Base-by-base conservation (phyloP, 1,140 invertebrate species). In the Melipona quadrifasciata region DNA sequence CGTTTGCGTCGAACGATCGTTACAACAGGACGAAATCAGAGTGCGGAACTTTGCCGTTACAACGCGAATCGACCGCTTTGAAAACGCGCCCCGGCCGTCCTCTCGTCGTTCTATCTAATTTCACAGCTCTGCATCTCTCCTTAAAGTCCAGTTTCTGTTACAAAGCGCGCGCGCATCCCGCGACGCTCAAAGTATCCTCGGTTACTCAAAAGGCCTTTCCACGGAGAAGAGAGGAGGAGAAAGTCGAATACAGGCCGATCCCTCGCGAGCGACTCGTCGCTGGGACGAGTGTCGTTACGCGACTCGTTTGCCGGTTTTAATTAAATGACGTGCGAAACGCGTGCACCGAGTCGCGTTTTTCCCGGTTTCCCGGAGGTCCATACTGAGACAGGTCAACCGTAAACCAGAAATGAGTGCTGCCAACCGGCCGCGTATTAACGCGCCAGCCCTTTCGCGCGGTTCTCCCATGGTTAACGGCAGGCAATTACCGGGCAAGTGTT, bases 291-390 rank as follows among this genome's bases (percentile, higher is more conserved):
- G 86, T 87, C 83, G 83, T 90, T 90, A 87, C 77, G 89, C 70
- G 80, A 83, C 88, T 90, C 89, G 80, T 90, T 90, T 87, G 87
- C 83, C 83, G 77, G 76, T 71, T 90, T 90, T 87, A 90, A 90
- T 90, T 86, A 90, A 87, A 87, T 84, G 73, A 81, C 86, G 86
- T 84, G 80, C 80, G 81, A 87, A 90, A 80, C 68, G 67, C 70
- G 81, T 51, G 61, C 27, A 70, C 61, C 27, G 58, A 39, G 65
- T 34, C 71, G 74, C 75, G n/a, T n/a, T 80, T 83, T 83, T 86
- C 86, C 31, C 24, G 21, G 24, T 57, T 81, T 81, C 65, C 67
- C 72, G 51, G 76, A 80, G 55, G 27, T 39, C 39, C 51, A 24
- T 51, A 27, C 55, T 39, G 71, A 79, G 75, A 57, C 71, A 53